phyloP scores from a whole-genome alignment of 2,797 vertebrate genomes.

The Microctenopoma lineatum region DNA sequence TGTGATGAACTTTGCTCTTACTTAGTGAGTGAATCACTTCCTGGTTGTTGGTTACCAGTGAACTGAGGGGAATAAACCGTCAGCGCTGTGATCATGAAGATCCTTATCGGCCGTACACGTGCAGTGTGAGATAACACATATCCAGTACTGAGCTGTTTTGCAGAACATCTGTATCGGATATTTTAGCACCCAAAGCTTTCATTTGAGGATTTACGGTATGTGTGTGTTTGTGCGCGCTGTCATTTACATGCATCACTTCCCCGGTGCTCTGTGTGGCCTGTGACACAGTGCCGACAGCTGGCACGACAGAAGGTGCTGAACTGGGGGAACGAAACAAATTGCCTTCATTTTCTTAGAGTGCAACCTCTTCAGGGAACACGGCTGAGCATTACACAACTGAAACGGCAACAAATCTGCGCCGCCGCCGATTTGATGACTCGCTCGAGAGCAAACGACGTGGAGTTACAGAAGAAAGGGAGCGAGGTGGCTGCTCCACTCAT shows the following conservation, averaged over 20 bases:
- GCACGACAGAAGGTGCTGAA: conserved; percentile 66
- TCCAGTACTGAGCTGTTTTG: not conserved
- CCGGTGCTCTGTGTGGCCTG: conserved; percentile 42
- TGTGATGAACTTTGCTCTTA: no score
- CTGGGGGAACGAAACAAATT: conserved; percentile 73
- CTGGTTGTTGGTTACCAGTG: not conserved
- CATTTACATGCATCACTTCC: conserved; percentile 56
- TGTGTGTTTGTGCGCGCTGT: conserved; percentile 19
- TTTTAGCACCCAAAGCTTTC: not conserved
- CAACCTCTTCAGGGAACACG: conserved; percentile 66
- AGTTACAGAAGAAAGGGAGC: conserved; percentile 15
- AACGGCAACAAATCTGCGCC: conserved; percentile 57
- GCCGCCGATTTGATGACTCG: conserved; percentile 53
- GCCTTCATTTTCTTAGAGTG: conserved; percentile 75
- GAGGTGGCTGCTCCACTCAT: conserved; percentile 1
- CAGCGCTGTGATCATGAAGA: not conserved
- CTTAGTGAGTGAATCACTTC: not conserved
- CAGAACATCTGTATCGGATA: not conserved
- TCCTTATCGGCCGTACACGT: not conserved
- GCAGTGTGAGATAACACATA: no score
- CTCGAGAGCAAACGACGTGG: conserved; percentile 41
- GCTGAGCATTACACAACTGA: conserved; percentile 42
- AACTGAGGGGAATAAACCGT: not conserved
- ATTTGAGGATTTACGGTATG: conserved; percentile 12
- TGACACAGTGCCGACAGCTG: conserved; percentile 70